phyloP scores from a whole-genome alignment of 2,888 invertebrate species.

The Cheilosia scutellata region DNA sequence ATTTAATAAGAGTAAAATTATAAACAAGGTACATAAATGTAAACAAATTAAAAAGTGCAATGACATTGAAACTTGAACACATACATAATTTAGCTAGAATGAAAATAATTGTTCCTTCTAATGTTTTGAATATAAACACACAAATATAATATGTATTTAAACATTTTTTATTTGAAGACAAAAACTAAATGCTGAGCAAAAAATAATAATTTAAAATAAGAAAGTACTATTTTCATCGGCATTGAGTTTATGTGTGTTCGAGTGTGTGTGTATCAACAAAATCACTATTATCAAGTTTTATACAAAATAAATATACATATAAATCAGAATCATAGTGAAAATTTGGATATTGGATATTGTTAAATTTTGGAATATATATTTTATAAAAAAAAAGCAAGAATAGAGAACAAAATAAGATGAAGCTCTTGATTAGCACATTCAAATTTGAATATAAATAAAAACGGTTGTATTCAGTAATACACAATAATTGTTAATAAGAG shows the following conservation, averaged over 20 bases:
- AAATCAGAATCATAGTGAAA: slow-evolving; percentile 49
- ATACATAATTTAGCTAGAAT: slow-evolving; percentile 20
- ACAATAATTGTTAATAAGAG: slow-evolving; percentile 53
- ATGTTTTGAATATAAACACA: slow-evolving; percentile 12
- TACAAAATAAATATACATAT: slow-evolving; percentile 19
- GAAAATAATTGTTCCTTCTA: slow-evolving; percentile 56
- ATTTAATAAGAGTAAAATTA: slow-evolving; percentile 17
- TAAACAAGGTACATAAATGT: slow-evolving; percentile 23
- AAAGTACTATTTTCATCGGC: slow-evolving; percentile 18
- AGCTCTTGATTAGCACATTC: slow-evolving; percentile 22
- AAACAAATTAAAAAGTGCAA: slow-evolving; percentile 47
- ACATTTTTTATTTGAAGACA: neutral
- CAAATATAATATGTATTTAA: slow-evolving; percentile 21
- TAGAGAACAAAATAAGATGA: neutral
- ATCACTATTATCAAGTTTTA: slow-evolving; percentile 45
- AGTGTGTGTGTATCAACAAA: slow-evolving; percentile 34
- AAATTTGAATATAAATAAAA: slow-evolving; percentile 45
- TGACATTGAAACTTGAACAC: slow-evolving; percentile 32
- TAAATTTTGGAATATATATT: slow-evolving; percentile 70
- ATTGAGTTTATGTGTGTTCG: slow-evolving; percentile 23
- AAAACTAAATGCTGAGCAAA: slow-evolving; percentile 52
- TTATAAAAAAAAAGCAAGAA: slow-evolving; percentile 42
- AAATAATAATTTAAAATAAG: slow-evolving; percentile 17
- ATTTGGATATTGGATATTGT: slow-evolving; percentile 61
- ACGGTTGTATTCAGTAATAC: slow-evolving; percentile 66